These are phyloP conservation scores for Brienomyrus longianalis DNA, from an alignment of 2,113 vertebrate species.

Conservation along the genomic window DNA sequence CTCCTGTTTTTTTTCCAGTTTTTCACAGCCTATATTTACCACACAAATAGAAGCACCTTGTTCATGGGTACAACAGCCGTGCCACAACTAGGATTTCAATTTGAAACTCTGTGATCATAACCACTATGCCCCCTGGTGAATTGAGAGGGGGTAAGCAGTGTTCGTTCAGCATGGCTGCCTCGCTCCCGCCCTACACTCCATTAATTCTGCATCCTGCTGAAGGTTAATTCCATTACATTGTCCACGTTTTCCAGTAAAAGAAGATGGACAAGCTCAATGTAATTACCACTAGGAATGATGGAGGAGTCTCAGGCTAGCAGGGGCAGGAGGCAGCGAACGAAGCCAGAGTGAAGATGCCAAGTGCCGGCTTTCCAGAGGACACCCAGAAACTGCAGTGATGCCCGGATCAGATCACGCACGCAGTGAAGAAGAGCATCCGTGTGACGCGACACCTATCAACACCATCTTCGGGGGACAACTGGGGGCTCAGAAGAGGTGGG, in stretches of 20 bases:
- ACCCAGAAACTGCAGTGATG: background rate
- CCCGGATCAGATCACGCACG: background rate
- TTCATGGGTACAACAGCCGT: background rate
- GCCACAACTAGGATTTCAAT: background rate
- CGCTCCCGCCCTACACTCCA: background rate
- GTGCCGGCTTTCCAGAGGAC: background rate
- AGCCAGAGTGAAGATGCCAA: background rate
- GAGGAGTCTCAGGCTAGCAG: background rate
- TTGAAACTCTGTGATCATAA: background rate
- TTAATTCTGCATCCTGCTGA: slow-evolving; percentile 25
- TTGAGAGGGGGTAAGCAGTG: background rate
- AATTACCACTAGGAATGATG: slow-evolving; percentile 33
- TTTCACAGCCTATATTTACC: background rate
- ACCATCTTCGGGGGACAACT: background rate
- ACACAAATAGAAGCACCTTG: background rate
- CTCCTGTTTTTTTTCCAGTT: background rate
- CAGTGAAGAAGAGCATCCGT: background rate
- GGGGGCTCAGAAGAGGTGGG: background rate
- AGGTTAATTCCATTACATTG: slow-evolving; percentile 46
- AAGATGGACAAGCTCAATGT: slow-evolving; percentile 32
- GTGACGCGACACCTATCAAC: background rate
- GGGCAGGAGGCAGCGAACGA: background rate
- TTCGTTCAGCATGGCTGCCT: background rate
- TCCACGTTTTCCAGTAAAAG: slow-evolving; percentile 31
- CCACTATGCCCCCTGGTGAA: background rate